Conservation (phyloP, 2,113 vertebrate species). For the Eurystomus gularis region DNA sequence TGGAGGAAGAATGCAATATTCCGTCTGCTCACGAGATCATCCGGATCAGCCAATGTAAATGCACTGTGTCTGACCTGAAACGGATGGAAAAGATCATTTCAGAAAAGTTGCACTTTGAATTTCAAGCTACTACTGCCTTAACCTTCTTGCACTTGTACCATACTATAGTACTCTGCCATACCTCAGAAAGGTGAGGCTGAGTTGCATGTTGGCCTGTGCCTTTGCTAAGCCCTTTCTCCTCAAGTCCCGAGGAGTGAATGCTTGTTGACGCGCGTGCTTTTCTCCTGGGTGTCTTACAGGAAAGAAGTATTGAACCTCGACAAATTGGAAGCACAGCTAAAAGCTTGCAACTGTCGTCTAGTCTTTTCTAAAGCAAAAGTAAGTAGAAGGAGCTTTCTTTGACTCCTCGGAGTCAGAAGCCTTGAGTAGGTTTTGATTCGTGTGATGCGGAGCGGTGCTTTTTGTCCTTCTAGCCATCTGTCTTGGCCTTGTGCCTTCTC, state of each 20-base stretch:
- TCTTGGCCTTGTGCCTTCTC: constrained; percentile 92
- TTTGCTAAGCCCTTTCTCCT: neutral
- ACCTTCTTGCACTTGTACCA: constrained; percentile 97
- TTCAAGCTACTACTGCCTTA: constrained; percentile 96
- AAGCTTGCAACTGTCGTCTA: constrained; percentile 93
- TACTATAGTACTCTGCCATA: constrained; percentile 83
- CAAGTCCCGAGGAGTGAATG: rapidly evolving
- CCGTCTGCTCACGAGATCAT: constrained; percentile 89
- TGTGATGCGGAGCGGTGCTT: neutral
- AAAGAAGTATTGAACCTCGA: constrained; percentile 88
- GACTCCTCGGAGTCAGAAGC: no score
- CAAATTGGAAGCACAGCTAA: constrained; percentile 95
- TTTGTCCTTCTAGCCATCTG: constrained; percentile 83
- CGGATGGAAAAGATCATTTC: constrained; percentile 97
- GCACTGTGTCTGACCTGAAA: constrained; percentile 90
- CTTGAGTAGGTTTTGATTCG: neutral
- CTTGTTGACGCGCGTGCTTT: neutral
- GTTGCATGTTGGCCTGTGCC: rapidly evolving
- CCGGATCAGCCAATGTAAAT: constrained; percentile 95
- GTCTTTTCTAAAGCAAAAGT: constrained; percentile 98
- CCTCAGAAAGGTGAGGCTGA: constrained; percentile 84
- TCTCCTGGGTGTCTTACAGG: constrained; percentile 71
- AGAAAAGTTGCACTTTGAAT: constrained; percentile 92
- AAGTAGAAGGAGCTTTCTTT: constrained; percentile 25
- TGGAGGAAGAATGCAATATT: constrained; percentile 89